These are phyloP conservation scores for Campylorhamphus procurvoides DNA, from an alignment of 2,113 vertebrate genomes.

Conservation along the genomic window DNA sequence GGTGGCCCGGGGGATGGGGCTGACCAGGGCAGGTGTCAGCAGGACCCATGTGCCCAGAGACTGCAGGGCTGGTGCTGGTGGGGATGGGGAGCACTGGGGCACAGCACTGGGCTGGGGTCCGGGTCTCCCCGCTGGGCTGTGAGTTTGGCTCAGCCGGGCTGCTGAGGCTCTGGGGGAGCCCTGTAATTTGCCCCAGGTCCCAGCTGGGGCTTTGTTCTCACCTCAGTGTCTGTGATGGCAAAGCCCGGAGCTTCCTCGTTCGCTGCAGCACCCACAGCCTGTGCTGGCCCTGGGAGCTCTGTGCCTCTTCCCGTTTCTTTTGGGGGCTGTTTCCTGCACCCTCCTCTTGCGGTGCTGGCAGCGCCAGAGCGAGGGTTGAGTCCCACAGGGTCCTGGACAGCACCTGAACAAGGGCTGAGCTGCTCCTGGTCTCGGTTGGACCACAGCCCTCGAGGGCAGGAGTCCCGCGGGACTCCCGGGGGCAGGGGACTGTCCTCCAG, in stretches of 20 bases:
- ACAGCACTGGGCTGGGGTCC: not conserved
- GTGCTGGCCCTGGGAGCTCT: not conserved
- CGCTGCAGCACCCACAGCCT: not conserved
- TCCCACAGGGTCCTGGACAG: not conserved
- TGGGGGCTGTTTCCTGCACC: accelerated
- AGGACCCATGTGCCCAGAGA: not conserved
- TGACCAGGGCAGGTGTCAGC: not conserved
- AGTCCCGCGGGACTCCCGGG: accelerated
- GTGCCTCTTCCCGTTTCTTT: not conserved
- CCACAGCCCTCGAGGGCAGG: not conserved
- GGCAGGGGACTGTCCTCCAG: too few species aligned
- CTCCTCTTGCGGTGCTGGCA: not conserved
- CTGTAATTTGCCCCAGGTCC: not conserved
- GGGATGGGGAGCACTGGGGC: not conserved
- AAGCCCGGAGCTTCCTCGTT: not conserved
- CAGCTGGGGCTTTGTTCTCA: not conserved
- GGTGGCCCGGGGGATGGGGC: accelerated
- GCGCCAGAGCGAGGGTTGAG: not conserved
- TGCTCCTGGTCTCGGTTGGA: not conserved
- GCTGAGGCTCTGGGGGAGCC: not conserved
- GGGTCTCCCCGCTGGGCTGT: too few species aligned
- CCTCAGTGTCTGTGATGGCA: accelerated
- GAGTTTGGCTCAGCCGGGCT: not conserved
- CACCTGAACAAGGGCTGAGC: not conserved
- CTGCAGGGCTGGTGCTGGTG: not conserved